Percentiles rank a stretch among this genome's conserved stretches.
Evolutionary conservation across 2,113 vertebrate genomes (phyloP).

Genomic region (Carlito syrichta): DNA sequence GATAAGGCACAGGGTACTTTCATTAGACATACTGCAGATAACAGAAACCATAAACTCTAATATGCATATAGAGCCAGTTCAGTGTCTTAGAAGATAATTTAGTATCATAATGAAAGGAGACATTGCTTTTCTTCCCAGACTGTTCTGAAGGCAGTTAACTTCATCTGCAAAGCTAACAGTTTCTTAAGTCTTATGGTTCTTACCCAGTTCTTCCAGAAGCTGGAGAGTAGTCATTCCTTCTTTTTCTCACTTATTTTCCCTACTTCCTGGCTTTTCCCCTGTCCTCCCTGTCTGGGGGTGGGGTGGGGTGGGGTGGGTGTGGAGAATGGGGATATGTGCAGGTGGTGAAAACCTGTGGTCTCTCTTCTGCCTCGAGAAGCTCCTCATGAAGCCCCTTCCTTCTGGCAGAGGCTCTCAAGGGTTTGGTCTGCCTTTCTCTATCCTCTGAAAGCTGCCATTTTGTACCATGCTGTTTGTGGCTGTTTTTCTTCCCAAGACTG

Average conservation of each 20-base stretch:
- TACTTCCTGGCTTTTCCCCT: accelerated
- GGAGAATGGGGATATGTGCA: too few relatives aligned
- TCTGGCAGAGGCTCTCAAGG: accelerated
- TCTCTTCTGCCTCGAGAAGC: neutral
- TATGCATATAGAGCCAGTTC: neutral
- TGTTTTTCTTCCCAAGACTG: neutral
- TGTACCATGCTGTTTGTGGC: accelerated
- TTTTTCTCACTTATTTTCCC: too few relatives aligned
- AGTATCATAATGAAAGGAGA: neutral
- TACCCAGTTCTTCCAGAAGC: accelerated
- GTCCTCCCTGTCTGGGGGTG: accelerated
- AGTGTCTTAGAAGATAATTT: neutral
- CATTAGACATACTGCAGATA: neutral
- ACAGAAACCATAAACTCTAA: too few relatives aligned
- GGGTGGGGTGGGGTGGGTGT: neutral
- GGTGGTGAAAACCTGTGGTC: neutral
- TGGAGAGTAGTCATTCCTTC: too few relatives aligned
- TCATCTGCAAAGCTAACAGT: neutral
- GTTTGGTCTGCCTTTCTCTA: neutral
- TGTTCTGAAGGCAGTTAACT: neutral
- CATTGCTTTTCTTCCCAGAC: neutral
- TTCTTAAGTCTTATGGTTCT: too few relatives aligned
- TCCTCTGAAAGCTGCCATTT: neutral
- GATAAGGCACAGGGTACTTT: neutral
- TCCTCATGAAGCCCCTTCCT: neutral